These are phyloP conservation scores for Vimba vimba DNA, from an alignment of 2,113 vertebrate genomes.

Conservation along the genomic window DNA sequence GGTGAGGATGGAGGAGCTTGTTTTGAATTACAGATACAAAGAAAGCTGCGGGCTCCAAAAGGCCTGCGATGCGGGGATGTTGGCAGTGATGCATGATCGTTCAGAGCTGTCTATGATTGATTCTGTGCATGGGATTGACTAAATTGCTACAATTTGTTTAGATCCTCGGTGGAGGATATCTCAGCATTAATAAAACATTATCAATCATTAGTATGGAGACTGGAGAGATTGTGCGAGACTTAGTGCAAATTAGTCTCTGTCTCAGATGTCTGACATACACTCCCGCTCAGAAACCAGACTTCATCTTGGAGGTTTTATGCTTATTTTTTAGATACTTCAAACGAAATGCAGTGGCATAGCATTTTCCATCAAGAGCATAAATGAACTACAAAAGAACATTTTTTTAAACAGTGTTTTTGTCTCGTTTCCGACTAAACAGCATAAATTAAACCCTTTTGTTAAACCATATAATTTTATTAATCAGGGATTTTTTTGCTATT, in stretches of 20 bases:
- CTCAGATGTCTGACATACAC: constrained; percentile 40
- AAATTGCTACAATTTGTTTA: constrained; percentile 82
- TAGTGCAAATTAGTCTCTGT: constrained; percentile 69
- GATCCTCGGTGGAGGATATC: constrained; percentile 75
- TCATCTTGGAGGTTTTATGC: constrained; percentile 23
- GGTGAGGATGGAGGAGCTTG: constrained; percentile 18
- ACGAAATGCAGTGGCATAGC: neutral
- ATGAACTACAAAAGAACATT: neutral
- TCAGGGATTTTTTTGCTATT: neutral
- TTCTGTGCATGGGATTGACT: constrained; percentile 65
- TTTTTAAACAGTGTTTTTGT: neutral
- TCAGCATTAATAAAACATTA: constrained; percentile 81
- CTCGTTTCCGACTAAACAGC: neutral
- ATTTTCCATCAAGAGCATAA: neutral
- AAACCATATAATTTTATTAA: neutral
- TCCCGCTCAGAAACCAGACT: constrained; percentile 16
- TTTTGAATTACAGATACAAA: constrained; percentile 60
- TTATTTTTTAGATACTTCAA: neutral
- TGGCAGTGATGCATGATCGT: constrained; percentile 68
- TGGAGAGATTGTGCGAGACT: constrained; percentile 56
- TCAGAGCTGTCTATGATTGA: constrained; percentile 71
- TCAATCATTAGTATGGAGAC: constrained; percentile 76
- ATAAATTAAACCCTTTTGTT: neutral
- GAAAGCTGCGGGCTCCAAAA: constrained; percentile 57
- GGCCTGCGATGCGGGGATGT: constrained; percentile 60